phyloP scores from a whole-genome alignment of 2,888 invertebrate genomes.

The Phortica magna region DNA sequence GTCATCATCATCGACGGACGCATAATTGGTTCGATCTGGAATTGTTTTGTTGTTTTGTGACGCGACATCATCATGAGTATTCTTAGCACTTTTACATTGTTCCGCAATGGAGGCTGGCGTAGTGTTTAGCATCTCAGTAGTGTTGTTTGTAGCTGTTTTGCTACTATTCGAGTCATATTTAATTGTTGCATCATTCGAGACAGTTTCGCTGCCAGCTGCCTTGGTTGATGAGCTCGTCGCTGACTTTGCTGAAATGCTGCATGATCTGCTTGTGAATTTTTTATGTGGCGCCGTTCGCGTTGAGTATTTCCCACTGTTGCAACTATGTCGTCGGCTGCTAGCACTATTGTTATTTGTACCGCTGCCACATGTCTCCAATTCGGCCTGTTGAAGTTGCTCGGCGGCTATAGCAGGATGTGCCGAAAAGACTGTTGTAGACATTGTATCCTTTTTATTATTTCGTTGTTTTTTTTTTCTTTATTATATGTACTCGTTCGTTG shows the following conservation, averaged over 20 bases:
- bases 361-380: constrained; percentile 55
- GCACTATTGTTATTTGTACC: constrained; percentile 46
- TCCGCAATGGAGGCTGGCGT: neutral
- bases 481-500: constrained; percentile 19
- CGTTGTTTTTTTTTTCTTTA: constrained; percentile 27
- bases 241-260: constrained; percentile 52
- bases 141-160: neutral
- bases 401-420: constrained; percentile 76
- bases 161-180: neutral
- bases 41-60: constrained; percentile 50
- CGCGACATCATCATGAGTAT: constrained; percentile 21
- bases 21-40: constrained; percentile 61
- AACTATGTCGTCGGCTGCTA: neutral
- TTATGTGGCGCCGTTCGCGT: constrained; percentile 57
- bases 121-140: neutral
- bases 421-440: constrained; percentile 70
- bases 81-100: neutral
- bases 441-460: constrained; percentile 38
- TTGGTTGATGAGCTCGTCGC: neutral
- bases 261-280: constrained; percentile 57
- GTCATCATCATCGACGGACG: constrained; percentile 62
- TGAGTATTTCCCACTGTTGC: constrained; percentile 46
- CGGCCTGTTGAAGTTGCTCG: constrained; percentile 63
- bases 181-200: neutral
- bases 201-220: neutral